A percentile compares a stretch with the other conserved stretches of the same genome.
phyloP scores from a whole-genome alignment of 2,888 invertebrate species.

The Platynereis dumerilii region DNA sequence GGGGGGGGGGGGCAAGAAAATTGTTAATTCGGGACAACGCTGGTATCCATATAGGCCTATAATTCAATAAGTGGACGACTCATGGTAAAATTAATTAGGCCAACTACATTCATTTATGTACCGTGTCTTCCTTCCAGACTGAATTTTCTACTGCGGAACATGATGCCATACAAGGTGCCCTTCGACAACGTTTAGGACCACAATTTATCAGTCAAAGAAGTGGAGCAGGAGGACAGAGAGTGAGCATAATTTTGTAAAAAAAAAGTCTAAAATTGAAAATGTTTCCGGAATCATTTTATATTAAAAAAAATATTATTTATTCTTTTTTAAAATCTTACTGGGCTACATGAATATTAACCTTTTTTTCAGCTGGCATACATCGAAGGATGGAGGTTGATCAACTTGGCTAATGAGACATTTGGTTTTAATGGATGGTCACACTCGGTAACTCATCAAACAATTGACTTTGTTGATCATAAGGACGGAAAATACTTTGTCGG shows the following conservation, averaged over 20 bases:
- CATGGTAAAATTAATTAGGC: too few relatives aligned
- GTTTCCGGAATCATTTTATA: background rate
- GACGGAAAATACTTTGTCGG: conserved; percentile 64
- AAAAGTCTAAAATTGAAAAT: background rate
- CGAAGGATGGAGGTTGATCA: conserved; percentile 62
- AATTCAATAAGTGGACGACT: too few relatives aligned
- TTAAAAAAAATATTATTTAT: background rate
- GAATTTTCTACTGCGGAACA: conserved; percentile 50
- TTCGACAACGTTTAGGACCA: conserved; percentile 60
- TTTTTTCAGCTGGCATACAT: conserved; percentile 60
- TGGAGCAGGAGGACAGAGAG: conserved; percentile 62
- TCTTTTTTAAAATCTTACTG: background rate
- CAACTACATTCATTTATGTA: too few relatives aligned
- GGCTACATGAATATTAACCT: too few relatives aligned
- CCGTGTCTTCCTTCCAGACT: conserved; percentile 8
- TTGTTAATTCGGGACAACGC: too few relatives aligned
- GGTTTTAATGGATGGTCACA: conserved; percentile 66
- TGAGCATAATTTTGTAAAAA: too few relatives aligned
- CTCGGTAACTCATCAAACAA: conserved; percentile 61
- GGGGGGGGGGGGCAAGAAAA: too few relatives aligned
- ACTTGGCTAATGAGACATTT: conserved; percentile 64
- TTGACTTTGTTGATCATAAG: conserved; percentile 62
- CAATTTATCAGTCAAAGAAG: conserved; percentile 62
- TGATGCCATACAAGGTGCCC: conserved; percentile 56
- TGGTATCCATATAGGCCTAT: too few relatives aligned